phyloP scores from a whole-genome alignment of 2,113 vertebrate genomes.

The Bubo scandiacus region DNA sequence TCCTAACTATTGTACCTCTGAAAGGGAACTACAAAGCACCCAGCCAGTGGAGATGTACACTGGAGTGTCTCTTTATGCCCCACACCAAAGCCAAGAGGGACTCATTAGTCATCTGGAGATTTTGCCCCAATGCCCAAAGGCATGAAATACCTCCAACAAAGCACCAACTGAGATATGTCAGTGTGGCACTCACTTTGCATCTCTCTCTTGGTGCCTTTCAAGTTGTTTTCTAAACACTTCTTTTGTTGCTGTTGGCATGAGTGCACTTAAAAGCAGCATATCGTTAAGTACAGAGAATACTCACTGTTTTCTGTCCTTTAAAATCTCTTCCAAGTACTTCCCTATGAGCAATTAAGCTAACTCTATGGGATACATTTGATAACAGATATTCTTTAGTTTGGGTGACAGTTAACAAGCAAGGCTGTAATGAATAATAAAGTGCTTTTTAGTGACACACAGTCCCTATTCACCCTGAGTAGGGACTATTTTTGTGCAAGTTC shows the following conservation, averaged over 20 bases:
- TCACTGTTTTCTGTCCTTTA: constrained; percentile 67
- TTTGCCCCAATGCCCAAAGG: constrained; percentile 29
- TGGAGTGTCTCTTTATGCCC: constrained; percentile 5
- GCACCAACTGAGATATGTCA: constrained; percentile 46
- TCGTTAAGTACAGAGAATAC: constrained; percentile 69
- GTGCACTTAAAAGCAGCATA: constrained; percentile 70
- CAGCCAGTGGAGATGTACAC: neutral
- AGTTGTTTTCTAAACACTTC: constrained; percentile 74
- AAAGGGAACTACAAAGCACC: neutral
- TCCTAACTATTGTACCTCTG: neutral
- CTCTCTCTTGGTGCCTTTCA: constrained; percentile 60
- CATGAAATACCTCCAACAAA: constrained; percentile 65
- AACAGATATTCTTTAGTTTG: constrained; percentile 71
- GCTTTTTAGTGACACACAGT: constrained; percentile 66
- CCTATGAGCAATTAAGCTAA: constrained; percentile 66
- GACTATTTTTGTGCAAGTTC: constrained; percentile 76
- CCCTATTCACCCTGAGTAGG: constrained; percentile 67
- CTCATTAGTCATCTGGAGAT: constrained; percentile 61
- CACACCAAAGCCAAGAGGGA: constrained; percentile 9
- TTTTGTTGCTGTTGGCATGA: constrained; percentile 71
- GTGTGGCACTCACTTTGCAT: constrained; percentile 32
- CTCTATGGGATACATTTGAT: constrained; percentile 65
- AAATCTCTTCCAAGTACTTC: constrained; percentile 70
- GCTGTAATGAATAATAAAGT: constrained; percentile 71
- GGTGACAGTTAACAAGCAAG: constrained; percentile 65